Evolutionary conservation across 1,140 invertebrate species (phyloP).

Genomic region (Melipona quadrifasciata): DNA sequence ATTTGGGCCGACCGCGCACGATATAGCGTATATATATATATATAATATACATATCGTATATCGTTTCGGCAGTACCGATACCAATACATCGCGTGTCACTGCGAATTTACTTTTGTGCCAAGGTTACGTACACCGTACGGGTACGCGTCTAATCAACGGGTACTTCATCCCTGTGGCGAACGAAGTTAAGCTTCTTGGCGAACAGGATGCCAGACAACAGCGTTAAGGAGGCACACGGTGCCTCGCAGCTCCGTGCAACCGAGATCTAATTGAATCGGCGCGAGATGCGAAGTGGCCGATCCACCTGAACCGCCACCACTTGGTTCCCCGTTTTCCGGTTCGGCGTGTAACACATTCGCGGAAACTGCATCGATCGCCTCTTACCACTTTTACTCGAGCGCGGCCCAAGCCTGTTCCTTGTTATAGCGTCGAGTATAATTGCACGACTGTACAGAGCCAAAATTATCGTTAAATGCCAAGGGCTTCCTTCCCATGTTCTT

Average conservation of each 20-base stretch:
- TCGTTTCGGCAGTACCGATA: neutral
- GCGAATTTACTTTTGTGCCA: conserved; percentile 47
- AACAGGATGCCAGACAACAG: conserved; percentile 54
- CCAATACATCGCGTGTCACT: conserved; percentile 24
- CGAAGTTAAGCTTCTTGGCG: conserved; percentile 50
- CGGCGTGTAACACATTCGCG: conserved; percentile 26
- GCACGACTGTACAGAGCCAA: neutral
- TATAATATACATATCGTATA: too few relatives aligned
- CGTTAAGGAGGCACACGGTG: conserved; percentile 49
- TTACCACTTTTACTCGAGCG: conserved; percentile 14
- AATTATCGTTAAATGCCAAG: too few relatives aligned
- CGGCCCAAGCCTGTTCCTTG: neutral
- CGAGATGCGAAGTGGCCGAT: conserved; percentile 52
- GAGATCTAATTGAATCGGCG: conserved; percentile 62
- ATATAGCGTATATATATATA: too few relatives aligned
- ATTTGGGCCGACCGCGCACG: too few relatives aligned
- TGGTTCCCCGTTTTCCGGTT: neutral
- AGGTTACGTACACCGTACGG: neutral
- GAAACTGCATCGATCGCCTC: conserved; percentile 14
- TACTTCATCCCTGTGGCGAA: conserved; percentile 63
- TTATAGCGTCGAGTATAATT: neutral
- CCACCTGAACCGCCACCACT: conserved; percentile 1
- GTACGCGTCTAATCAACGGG: conserved; percentile 61
- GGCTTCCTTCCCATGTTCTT: too few relatives aligned
- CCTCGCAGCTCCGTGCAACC: conserved; percentile 7